phyloP scores from a whole-genome alignment of 2,797 vertebrate species.

The Erethizon dorsatum region DNA sequence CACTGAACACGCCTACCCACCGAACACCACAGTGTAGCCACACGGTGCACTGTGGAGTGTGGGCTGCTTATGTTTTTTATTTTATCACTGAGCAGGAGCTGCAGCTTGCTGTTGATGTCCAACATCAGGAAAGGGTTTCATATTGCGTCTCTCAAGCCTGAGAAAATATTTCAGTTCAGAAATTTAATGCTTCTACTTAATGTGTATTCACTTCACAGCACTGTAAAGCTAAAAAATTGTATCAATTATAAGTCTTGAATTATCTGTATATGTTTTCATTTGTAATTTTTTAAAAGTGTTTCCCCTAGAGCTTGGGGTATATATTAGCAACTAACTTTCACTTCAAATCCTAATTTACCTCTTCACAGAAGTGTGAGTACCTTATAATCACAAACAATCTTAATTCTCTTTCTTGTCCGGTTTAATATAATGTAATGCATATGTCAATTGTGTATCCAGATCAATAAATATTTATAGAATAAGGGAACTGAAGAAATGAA shows the following conservation, averaged over 20 bases:
- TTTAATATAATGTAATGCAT: not conserved
- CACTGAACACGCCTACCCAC: not conserved
- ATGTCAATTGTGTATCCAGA: not conserved
- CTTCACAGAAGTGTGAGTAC: not conserved
- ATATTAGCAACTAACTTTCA: not conserved
- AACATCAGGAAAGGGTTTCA: not conserved
- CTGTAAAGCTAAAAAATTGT: not conserved
- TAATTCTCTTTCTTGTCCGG: not conserved
- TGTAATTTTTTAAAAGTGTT: not conserved
- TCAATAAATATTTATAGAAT: not conserved
- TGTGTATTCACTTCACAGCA: not conserved
- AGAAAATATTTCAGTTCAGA: not conserved
- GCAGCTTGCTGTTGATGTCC: not conserved
- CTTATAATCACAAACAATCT: not conserved
- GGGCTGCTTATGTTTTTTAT: not conserved
- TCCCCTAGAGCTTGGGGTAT: not conserved
- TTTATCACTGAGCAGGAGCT: not conserved
- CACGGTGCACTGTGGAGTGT: accelerated
- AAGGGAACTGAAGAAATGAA: not conserved
- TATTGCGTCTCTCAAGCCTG: too few relatives aligned
- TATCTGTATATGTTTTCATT: not conserved
- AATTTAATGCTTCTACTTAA: not conserved
- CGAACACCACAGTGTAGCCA: accelerated
- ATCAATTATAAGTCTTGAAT: not conserved
- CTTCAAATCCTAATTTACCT: not conserved